Evolutionary conservation across 2,888 invertebrate species (phyloP).

Genomic region (Merodon equestris): DNA sequence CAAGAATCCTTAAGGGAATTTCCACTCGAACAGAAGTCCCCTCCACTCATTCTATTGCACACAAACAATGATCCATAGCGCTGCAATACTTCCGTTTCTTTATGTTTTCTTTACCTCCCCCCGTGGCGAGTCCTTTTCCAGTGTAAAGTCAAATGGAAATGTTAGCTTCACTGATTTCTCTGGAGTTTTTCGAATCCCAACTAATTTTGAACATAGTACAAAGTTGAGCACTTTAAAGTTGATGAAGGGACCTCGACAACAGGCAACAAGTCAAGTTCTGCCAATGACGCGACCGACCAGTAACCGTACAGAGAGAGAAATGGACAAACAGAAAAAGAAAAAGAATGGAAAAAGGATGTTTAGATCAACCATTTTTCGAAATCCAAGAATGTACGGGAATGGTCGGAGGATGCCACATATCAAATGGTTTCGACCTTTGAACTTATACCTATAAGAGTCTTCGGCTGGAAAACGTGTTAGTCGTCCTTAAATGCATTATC

Average conservation of each 20-base stretch:
- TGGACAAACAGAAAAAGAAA: slow-evolving; percentile 13
- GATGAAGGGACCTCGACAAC: slow-evolving; percentile 23
- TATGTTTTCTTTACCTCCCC: background rate
- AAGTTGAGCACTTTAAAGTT: slow-evolving; percentile 61
- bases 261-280: no score
- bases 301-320: background rate
- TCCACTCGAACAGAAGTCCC: slow-evolving; percentile 27
- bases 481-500: slow-evolving; percentile 34
- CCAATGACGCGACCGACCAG: background rate
- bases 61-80: slow-evolving; percentile 13
- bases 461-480: background rate
- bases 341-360: slow-evolving; percentile 50
- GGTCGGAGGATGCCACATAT: no score
- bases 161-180: slow-evolving; percentile 58
- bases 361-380: no score
- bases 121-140: background rate
- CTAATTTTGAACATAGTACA: slow-evolving; percentile 54
- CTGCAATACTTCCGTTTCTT: slow-evolving; percentile 9
- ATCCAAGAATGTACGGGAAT: no score
- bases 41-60: no score
- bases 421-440: slow-evolving; percentile 9
- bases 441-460: slow-evolving; percentile 19
- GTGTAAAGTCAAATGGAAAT: slow-evolving; percentile 52
- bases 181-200: slow-evolving; percentile 52
- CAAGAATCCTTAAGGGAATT: slow-evolving; percentile 48